Conservation (phyloP, 2,113 vertebrate genomes). For the Microcebus murinus region DNA sequence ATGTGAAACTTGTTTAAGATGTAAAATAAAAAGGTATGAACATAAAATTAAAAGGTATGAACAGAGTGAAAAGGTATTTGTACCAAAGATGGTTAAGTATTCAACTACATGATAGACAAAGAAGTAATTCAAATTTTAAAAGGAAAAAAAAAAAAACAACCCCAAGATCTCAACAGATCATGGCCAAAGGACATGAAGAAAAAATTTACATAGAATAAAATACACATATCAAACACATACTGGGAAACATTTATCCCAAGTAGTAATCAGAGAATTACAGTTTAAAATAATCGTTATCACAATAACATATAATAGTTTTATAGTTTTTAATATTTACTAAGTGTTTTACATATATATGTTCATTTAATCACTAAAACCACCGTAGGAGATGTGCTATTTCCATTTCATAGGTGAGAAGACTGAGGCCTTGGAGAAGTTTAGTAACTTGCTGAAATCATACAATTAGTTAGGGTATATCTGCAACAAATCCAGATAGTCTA, state of each 20-base stretch:
- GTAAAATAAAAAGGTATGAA: no score
- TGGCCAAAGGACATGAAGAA: not conserved
- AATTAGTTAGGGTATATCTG: not conserved
- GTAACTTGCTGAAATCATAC: not conserved
- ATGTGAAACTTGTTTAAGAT: not conserved
- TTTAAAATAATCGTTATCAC: constrained; percentile 11
- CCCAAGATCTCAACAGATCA: not conserved
- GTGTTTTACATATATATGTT: not conserved
- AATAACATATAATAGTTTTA: not conserved
- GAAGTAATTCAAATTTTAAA: constrained; percentile 36
- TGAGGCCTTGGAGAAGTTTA: not conserved
- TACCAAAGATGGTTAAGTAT: not conserved
- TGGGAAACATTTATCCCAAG: not conserved
- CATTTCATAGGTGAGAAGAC: not conserved
- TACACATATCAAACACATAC: not conserved
- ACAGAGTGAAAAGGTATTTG: constrained; percentile 5
- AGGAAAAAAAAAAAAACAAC: not conserved
- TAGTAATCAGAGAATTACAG: constrained; percentile 15
- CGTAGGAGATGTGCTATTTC: not conserved
- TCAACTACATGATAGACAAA: not conserved
- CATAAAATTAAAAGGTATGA: not conserved
- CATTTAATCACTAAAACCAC: not conserved
- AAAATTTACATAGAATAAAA: not conserved
- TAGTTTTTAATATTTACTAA: constrained; percentile 41
- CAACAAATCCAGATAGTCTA: not conserved